A percentile compares a stretch with the other conserved stretches of the same genome.
Evolutionary conservation across 2,113 vertebrate species (phyloP).

Genomic region (Pionites leucogaster): DNA sequence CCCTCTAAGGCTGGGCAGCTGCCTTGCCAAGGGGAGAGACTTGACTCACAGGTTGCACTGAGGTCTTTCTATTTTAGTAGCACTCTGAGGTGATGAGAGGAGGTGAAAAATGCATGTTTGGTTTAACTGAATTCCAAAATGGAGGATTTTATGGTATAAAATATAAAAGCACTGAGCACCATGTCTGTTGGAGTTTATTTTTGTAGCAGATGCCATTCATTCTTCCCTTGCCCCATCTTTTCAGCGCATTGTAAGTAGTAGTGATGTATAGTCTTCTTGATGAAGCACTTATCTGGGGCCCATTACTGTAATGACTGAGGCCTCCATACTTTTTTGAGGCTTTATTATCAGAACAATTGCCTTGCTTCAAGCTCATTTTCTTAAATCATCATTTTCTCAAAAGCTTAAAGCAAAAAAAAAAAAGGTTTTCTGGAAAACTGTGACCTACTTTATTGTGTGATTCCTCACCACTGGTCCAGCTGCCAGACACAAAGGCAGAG

Average conservation of each 20-base stretch:
- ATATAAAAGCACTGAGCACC: background rate
- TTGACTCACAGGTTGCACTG: background rate
- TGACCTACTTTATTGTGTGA: constrained; percentile 3
- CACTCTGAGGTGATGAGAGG: background rate
- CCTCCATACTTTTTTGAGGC: background rate
- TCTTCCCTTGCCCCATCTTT: constrained; percentile 6
- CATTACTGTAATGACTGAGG: constrained; percentile 46
- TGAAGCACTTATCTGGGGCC: constrained; percentile 41
- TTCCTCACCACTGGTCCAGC: background rate
- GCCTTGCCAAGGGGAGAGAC: fast-evolving
- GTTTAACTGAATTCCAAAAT: background rate
- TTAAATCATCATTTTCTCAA: constrained; percentile 45
- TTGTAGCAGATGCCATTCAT: constrained; percentile 40
- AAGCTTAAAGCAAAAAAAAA: background rate
- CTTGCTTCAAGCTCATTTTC: constrained; percentile 45
- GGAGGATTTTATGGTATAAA: background rate
- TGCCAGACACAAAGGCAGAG: constrained; percentile 5
- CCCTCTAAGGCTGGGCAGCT: fast-evolving
- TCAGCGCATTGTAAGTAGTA: background rate
- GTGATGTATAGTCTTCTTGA: constrained; percentile 12
- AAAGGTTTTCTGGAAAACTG: background rate
- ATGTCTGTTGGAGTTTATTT: constrained; percentile 12
- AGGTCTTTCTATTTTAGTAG: background rate
- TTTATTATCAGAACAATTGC: constrained; percentile 40
- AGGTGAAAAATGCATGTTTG: background rate